Evolutionary conservation across 1,140 invertebrate genomes (phyloP), one percentile per base, ranked within the genome.

Genomic region (Diprion similis): DNA sequence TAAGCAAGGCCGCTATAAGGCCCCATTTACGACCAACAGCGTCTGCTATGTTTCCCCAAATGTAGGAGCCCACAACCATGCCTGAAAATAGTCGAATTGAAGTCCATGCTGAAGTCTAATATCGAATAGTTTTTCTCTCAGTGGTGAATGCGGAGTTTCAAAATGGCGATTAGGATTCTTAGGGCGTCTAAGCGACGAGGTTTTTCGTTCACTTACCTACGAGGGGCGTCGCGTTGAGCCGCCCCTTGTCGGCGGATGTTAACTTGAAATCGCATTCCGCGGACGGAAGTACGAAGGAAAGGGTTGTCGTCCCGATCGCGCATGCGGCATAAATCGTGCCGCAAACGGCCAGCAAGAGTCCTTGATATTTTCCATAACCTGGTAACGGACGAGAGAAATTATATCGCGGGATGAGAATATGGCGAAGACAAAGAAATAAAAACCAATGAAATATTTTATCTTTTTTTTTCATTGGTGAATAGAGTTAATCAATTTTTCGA

Each of bases 251-350:
- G n/a, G 82, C 84, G 64, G 90, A 90, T 10, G 85, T 83, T 15
- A 91, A 83, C 45, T 86, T 76, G 80, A 91, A 90, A 82, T 91
- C 90, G 69, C 89, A 89, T 79, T 90, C 83, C 0, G 90, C 90
- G 3, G 90, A 89, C 1, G 90, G 90, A 71, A 91, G 81, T 78
- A 91, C 89, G 85, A 93, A 94, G 68, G 92, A 91, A 71, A 92
- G 86, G 4, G 89, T 90, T 37, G 89, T 90, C 37, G 89, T 89
- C 73, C 88, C 89, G 80, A 90, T 88, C n/a, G 93, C 92, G 84
- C 93, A 93, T 72, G 92, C 92, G 10, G 92, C 92, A 81, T 93
- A 92, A 48, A 93, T 91, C 75, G 90, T 89, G 6, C 93, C 93
- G 79, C 91, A 92, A 1, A 92, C 86, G 71, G 89, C 79, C 59